phyloP scores from a whole-genome alignment of 2,797 vertebrate genomes.

The Diplodus puntazzo region DNA sequence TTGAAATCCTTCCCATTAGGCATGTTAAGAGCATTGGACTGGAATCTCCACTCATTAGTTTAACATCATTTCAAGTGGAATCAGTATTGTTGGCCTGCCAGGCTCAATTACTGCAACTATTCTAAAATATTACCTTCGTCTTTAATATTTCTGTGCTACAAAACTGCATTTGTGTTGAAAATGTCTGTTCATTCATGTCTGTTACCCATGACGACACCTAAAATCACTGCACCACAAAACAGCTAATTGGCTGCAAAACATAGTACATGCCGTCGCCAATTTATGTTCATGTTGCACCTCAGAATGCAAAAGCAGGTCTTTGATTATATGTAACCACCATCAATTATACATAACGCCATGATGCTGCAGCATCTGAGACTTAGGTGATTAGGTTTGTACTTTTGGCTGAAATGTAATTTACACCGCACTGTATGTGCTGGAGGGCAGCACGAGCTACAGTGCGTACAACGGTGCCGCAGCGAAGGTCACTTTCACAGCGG shows the following conservation, averaged over 20 bases:
- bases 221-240: neutral
- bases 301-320: slow-evolving; percentile 12
- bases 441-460: slow-evolving; percentile 6
- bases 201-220: neutral
- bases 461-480: slow-evolving; percentile 13
- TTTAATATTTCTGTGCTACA: neutral
- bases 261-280: neutral
- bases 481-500: slow-evolving; percentile 46
- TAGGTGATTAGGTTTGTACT: slow-evolving; percentile 24
- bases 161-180: neutral
- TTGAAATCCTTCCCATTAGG: neutral
- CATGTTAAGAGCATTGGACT: neutral
- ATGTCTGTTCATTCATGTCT: neutral
- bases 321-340: slow-evolving; percentile 20
- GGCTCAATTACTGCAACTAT: neutral
- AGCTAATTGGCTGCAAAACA: neutral
- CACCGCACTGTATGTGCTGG: slow-evolving; percentile 19
- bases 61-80: neutral
- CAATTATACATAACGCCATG: slow-evolving; percentile 9
- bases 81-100: neutral
- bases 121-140: neutral
- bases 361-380: slow-evolving; percentile 8
- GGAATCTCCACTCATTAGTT: neutral
- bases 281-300: neutral
- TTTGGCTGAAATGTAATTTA: slow-evolving; percentile 25